Base-by-base conservation (phyloP, 2,113 vertebrate genomes). In the Sinocyclocheilus grahami region DNA sequence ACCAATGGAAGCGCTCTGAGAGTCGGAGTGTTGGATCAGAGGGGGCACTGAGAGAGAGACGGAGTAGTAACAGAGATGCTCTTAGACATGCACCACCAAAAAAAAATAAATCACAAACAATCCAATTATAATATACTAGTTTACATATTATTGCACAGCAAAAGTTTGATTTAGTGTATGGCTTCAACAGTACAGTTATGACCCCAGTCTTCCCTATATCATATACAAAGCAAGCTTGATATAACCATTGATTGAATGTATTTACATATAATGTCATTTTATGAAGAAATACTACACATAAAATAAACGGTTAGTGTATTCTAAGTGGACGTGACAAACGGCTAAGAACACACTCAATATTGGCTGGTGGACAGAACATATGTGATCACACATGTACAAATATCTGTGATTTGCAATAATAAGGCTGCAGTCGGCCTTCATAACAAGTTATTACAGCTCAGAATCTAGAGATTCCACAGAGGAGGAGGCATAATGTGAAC, bases 21-120 rank as follows among this genome's bases (percentile, higher is more conserved):
- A 98, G 93, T 99, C 98, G 37, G 99, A 99, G 42, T 98, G 98
- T 87, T 99, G 98, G 88, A 99, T 99, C 89, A 97, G 97, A 81
- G 98, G 98, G 0, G 98, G 98, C 4, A 99, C 98, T 99, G 65
- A 77, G 55, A 37, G 27, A 80, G 37, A 74, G 48, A 48, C 46
- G 11, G 11, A 12, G 46, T 3, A 48, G 46, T 77, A 67, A 63
- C 8, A 48, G 3, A 78, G 18, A 46, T 2, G 18, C 33, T 42
- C 3, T 74, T n/a, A 74, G 33, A 46, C 2, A 48, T 48, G 46
- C 46, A 48, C 46, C 46, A 48, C 46, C 46, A 48, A 11, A 48
- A 10, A 46, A 10, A 42, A 1, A 10, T 11, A 46, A 48, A 48
- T 48, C 46, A 12, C 46, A 46, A 74, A 74, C 63, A 27, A 65